Conservation (phyloP, 2,113 vertebrate genomes). For the Hymenochirus boettgeri region DNA sequence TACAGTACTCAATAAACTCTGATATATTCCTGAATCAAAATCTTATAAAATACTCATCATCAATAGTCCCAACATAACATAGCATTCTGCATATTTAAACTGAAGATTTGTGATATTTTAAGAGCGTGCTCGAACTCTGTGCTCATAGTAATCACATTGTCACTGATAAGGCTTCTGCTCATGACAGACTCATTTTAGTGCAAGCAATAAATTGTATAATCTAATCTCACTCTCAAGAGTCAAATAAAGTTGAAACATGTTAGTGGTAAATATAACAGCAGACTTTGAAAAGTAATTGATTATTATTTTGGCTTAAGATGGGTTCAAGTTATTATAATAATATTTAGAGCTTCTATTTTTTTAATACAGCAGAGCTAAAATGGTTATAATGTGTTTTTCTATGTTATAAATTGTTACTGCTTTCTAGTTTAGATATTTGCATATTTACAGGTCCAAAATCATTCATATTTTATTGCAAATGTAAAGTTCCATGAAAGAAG, state of each 20-base stretch:
- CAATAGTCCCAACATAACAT: no score
- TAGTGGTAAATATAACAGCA: background rate
- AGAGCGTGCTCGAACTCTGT: background rate
- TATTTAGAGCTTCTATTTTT: no score
- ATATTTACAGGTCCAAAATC: no score
- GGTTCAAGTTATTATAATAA: constrained; percentile 19
- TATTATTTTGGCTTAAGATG: background rate
- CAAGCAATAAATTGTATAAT: constrained; percentile 31
- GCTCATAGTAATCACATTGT: constrained; percentile 17
- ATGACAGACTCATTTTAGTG: constrained; percentile 26
- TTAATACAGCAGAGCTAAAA: no score
- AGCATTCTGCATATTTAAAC: background rate
- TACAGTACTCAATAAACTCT: no score
- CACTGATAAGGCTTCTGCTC: constrained; percentile 30
- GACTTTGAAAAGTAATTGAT: background rate
- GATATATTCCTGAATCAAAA: no score
- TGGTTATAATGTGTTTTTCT: no score
- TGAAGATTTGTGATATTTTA: background rate
- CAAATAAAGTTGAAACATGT: constrained; percentile 34
- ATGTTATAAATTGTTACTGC: no score
- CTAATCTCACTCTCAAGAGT: constrained; percentile 35
- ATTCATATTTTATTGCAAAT: no score
- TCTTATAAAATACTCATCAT: no score
- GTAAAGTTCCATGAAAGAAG: no score
- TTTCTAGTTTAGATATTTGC: no score